Conservation (phyloP, 2,797 vertebrate species). For the Linurgus olivaceus region DNA sequence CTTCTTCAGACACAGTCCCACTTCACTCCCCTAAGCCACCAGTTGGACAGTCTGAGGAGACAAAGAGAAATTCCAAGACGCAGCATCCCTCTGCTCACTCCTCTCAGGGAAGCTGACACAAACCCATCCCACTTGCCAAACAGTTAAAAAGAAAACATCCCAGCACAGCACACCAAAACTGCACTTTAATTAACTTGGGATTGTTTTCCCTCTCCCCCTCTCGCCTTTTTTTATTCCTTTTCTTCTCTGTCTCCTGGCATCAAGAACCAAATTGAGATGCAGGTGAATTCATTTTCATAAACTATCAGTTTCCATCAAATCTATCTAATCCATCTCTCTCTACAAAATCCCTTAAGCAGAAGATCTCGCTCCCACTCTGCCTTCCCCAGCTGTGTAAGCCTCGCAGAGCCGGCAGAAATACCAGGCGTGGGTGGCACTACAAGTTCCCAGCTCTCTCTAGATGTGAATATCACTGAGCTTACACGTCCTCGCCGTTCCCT, state of each 20-base stretch:
- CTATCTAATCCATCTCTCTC: slow-evolving; percentile 53
- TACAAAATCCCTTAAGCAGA: slow-evolving; percentile 61
- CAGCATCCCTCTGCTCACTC: background rate
- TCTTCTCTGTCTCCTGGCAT: background rate
- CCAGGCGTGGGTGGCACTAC: slow-evolving; percentile 58
- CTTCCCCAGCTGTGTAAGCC: slow-evolving; percentile 57
- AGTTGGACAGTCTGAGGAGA: background rate
- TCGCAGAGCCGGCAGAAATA: slow-evolving; percentile 57
- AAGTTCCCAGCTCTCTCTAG: slow-evolving; percentile 54
- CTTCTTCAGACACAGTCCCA: background rate
- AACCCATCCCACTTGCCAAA: background rate
- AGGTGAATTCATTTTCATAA: slow-evolving; percentile 61
- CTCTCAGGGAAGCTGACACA: background rate
- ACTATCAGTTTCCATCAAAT: slow-evolving; percentile 51
- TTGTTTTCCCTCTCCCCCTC: background rate
- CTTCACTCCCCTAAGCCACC: background rate
- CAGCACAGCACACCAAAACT: background rate
- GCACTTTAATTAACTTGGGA: slow-evolving; percentile 13
- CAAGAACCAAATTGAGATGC: slow-evolving; percentile 51
- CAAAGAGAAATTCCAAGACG: background rate
- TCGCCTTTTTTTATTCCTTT: background rate
- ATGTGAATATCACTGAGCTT: slow-evolving; percentile 62
- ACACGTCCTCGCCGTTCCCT: slow-evolving; percentile 38
- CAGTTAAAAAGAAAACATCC: background rate
- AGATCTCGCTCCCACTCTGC: slow-evolving; percentile 57